Base-by-base conservation (phyloP, 2,113 vertebrate genomes). In the Myotis davidii region DNA sequence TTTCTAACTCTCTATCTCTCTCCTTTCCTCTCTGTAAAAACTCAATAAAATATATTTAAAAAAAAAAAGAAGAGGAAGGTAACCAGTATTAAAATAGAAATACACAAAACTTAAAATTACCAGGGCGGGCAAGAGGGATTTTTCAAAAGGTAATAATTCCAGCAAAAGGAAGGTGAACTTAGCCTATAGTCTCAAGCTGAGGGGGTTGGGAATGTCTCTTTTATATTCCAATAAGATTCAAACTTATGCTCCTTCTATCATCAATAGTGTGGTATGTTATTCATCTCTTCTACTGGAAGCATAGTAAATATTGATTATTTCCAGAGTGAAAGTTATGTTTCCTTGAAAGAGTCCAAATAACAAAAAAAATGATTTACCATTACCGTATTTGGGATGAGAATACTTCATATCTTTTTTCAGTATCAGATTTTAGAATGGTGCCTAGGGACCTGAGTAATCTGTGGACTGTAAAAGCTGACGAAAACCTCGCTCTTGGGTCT, bases 51-150 rank as follows among this genome's bases (percentile, higher is more conserved):
- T n/a, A n/a, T n/a, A n/a, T n/a, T n/a, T n/a, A n/a, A n/a, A n/a
- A n/a, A n/a, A n/a, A n/a, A n/a, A n/a, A 85, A 74, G n/a, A 95
- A 85, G 56, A 88, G 29, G 59, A 93, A 65, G 37, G 34, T 52
- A 56, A 74, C 20, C 20, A 76, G 25, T 3, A 81, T 91, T 56
- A 83, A 91, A 84, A 82, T 72, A 37, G 56, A 81, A 94, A 90
- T 67, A 78, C 23, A 25, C n/a, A 76, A 32, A 96, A 81, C 20
- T 77, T 69, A 48, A 2, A 79, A 76, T 87, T 79, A 64, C 54
- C 39, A 76, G 23, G n/a, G 25, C 79, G 39, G 18, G 83, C 27
- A 92, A 77, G 72, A 92, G 3, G 4, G 9, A 77, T 91, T 93
- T 86, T 65, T 56, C 29, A 77, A 73, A 73, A 91, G 16, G 9